Base-by-base conservation (phyloP, 1,140 invertebrate genomes). In the Lordiphosa stackelbergi region DNA sequence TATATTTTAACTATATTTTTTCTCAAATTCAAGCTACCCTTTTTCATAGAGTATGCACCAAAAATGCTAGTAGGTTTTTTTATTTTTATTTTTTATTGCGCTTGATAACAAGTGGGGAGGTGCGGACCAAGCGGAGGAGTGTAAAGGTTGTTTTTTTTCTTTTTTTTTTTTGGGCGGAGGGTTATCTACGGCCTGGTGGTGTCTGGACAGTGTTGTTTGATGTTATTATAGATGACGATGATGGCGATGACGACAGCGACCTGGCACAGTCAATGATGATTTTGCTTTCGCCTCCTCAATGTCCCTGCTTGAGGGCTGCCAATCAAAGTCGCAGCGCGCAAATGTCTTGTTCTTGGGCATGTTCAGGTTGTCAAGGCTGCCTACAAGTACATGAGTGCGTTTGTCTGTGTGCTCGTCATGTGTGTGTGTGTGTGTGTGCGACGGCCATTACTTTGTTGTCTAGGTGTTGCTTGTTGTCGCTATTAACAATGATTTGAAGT, bases 171-270 rank as follows among this genome's bases (percentile, higher is more conserved):
- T n/a, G 19, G 34, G 28, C 7, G 28, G 47, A 31, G 37, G 42
- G 13, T 31, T 31, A 8, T 8, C 28, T 31, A 31, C 28, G 43
- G 41, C 49, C 47, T 63, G 36, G 10, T 53, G 72, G 60, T 75
- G 53, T 78, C 74, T 66, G 74, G 69, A 47, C 75, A 81, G 75
- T 57, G 62, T 66, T 63, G 66, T 79, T 79, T 79, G 75, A 83
- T 83, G 77, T 79, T 79, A 79, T 79, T 79, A 79, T 79, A 74
- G 77, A 83, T 79, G 75, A 83, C 77, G 75, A 79, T 71, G 66
- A 79, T 81, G 64, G 48, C 31, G 41, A 45, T 22, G 66, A 62
- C 52, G 66, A 66, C 53, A 10, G 9, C 31, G 38, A 41, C 24
- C 19, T 34, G 22, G 37, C 49, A 28, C 41, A 53, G 41, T 53